A percentile compares a stretch with the other conserved stretches of the same genome.
phyloP scores from a whole-genome alignment of 2,113 vertebrate genomes.

The Rana temporaria region DNA sequence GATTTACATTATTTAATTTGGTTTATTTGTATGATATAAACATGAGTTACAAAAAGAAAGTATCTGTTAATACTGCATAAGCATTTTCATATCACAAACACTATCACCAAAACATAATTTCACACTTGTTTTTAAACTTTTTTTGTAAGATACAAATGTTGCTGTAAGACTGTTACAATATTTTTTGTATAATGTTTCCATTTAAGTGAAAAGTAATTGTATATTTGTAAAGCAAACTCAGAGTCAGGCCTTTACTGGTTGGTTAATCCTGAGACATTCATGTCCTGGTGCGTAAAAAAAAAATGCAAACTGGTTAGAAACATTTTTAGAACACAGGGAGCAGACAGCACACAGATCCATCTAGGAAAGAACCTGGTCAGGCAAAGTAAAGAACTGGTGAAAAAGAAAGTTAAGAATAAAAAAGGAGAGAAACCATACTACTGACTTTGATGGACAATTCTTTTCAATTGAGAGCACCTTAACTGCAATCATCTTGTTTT shows the following conservation, averaged over 20 bases:
- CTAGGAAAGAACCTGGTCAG: constrained; percentile 20
- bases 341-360: constrained; percentile 47
- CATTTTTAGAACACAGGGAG: not conserved
- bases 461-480: constrained; percentile 32
- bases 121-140: too few species aligned
- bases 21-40: too few species aligned
- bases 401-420: not conserved
- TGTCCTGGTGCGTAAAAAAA: not conserved
- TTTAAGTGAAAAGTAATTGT: not conserved
- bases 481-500: not conserved
- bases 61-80: too few species aligned
- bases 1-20: too few species aligned
- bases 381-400: constrained; percentile 41
- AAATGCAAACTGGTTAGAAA: constrained; percentile 42
- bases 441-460: not conserved
- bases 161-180: not conserved
- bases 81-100: too few species aligned
- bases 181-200: too few species aligned
- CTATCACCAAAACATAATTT: too few species aligned
- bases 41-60: too few species aligned
- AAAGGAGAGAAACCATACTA: constrained; percentile 14
- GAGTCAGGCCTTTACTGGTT: constrained; percentile 13
- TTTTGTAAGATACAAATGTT: too few species aligned
- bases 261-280: constrained; percentile 8
- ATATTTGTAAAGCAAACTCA: not conserved